Percentiles rank a stretch among this genome's conserved stretches.
Evolutionary conservation across 2,797 vertebrate genomes (phyloP).

Genomic region (Eurystomus glaucurus): DNA sequence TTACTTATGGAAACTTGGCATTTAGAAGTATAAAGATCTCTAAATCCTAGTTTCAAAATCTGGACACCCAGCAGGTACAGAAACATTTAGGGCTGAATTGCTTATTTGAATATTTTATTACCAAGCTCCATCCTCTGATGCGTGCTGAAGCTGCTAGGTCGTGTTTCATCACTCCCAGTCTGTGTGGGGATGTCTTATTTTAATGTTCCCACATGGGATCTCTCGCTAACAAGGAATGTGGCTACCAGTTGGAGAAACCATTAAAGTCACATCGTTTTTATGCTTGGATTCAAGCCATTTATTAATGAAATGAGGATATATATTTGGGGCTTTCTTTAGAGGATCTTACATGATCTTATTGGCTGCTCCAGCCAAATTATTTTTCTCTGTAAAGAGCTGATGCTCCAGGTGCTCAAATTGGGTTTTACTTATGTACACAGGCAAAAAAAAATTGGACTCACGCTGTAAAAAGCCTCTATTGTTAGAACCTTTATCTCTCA

Average conservation of each 20-base stretch:
- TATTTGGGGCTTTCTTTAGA: slow-evolving; percentile 40
- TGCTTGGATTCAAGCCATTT: slow-evolving; percentile 49
- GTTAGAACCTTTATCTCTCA: slow-evolving; percentile 65
- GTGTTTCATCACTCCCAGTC: slow-evolving; percentile 45
- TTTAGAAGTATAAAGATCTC: neutral
- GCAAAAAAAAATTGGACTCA: neutral
- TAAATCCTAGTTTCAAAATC: slow-evolving; percentile 14
- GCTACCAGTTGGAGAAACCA: slow-evolving; percentile 56
- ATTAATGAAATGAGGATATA: slow-evolving; percentile 36
- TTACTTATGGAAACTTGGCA: neutral
- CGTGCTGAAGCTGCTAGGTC: neutral
- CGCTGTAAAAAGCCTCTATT: slow-evolving; percentile 45
- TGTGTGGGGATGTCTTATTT: slow-evolving; percentile 18
- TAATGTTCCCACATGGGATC: slow-evolving; percentile 49
- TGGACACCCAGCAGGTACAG: slow-evolving; percentile 5
- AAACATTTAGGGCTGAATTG: slow-evolving; percentile 12
- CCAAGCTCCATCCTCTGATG: slow-evolving; percentile 32
- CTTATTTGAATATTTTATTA: slow-evolving; percentile 59
- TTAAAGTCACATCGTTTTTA: slow-evolving; percentile 33
- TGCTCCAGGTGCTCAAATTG: slow-evolving; percentile 37
- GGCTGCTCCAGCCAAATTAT: neutral
- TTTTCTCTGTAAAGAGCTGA: slow-evolving; percentile 29
- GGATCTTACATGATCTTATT: slow-evolving; percentile 7
- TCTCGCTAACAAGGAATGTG: slow-evolving; percentile 21
- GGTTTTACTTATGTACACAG: slow-evolving; percentile 58